Conservation (phyloP, 2,797 vertebrate species). For the Parauchenoglanis ngamensis region DNA sequence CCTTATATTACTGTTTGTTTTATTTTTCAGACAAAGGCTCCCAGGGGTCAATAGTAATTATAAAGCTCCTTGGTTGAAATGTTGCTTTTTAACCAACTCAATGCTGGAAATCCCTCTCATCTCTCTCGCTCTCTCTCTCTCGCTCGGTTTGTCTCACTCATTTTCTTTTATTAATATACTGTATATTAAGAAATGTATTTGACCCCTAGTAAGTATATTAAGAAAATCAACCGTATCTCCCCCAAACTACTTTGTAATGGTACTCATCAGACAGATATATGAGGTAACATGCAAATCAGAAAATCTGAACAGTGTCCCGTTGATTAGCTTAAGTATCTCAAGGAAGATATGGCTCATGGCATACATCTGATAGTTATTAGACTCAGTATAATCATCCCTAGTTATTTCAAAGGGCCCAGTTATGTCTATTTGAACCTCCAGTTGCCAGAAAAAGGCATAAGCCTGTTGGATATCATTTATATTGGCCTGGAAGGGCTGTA, state of each 20-base stretch:
- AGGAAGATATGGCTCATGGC: conserved; percentile 72
- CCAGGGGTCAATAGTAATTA: conserved; percentile 81
- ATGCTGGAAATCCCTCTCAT: conserved; percentile 58
- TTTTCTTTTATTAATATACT: not conserved
- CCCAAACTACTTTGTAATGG: not conserved
- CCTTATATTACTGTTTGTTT: conserved; percentile 85
- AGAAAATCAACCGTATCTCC: not conserved
- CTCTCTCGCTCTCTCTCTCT: not conserved
- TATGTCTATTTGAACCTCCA: conserved; percentile 45
- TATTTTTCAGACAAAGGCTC: conserved; percentile 77
- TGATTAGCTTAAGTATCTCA: conserved; percentile 63
- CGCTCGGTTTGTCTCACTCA: not conserved
- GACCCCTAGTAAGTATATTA: not conserved
- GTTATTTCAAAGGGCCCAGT: conserved; percentile 78
- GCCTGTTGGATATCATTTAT: conserved; percentile 88
- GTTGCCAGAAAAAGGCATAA: conserved; percentile 42
- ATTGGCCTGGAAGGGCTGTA: conserved; percentile 83
- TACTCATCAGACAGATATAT: conserved; percentile 13
- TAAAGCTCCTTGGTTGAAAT: conserved; percentile 73
- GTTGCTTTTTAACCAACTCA: conserved; percentile 79
- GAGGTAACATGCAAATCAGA: conserved; percentile 8
- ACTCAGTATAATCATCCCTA: conserved; percentile 78
- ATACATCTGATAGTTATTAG: conserved; percentile 88
- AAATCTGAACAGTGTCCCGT: conserved; percentile 37
- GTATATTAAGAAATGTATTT: not conserved